These are phyloP conservation scores for Synanthedon formicaeformis DNA, from an alignment of 2,888 invertebrate species.

Conservation along the genomic window DNA sequence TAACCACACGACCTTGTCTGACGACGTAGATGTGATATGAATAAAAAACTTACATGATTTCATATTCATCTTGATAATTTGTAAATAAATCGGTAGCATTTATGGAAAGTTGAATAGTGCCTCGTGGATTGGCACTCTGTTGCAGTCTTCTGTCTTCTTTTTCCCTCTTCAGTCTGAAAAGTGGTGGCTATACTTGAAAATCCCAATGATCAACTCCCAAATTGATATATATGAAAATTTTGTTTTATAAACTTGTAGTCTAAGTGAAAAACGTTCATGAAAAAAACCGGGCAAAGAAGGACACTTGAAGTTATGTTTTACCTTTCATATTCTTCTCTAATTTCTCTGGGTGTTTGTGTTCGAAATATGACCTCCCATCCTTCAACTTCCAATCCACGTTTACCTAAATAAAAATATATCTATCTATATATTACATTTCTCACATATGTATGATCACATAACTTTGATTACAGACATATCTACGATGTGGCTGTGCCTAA, in stretches of 20 bases:
- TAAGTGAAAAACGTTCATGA: too few relatives aligned
- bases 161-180: slow-evolving; percentile 75
- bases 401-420: slow-evolving; percentile 67
- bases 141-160: slow-evolving; percentile 89
- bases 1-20: too few relatives aligned
- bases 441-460: too few relatives aligned
- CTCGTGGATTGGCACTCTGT: slow-evolving; percentile 92
- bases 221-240: neutral
- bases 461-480: too few relatives aligned
- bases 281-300: too few relatives aligned
- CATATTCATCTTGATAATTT: slow-evolving; percentile 81
- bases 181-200: too few relatives aligned
- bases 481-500: too few relatives aligned
- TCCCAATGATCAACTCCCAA: too few relatives aligned
- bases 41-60: slow-evolving; percentile 49
- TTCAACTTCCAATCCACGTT: slow-evolving; percentile 91
- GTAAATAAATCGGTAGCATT: slow-evolving; percentile 95
- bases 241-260: neutral
- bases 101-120: slow-evolving; percentile 86
- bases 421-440: neutral
- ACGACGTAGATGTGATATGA: too few relatives aligned
- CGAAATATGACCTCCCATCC: slow-evolving; percentile 96
- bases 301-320: slow-evolving; percentile 12
- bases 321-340: slow-evolving; percentile 96
- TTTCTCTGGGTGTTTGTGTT: slow-evolving; percentile 94